A percentile compares a stretch with the other conserved stretches of the same genome.
phyloP scores from a whole-genome alignment of 2,888 invertebrate species.

The Argyresthia goedartella region DNA sequence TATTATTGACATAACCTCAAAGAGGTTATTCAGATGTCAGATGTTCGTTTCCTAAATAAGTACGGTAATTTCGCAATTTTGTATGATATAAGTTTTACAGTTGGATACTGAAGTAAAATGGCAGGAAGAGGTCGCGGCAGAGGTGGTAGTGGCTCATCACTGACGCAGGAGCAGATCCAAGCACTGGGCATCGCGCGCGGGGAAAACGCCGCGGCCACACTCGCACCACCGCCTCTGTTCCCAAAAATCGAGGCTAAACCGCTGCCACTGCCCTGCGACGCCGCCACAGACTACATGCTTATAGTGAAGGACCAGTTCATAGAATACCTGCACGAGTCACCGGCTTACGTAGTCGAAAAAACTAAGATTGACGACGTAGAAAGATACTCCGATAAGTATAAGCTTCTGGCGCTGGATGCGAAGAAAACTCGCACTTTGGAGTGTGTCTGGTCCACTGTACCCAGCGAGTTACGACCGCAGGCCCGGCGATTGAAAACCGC shows the following conservation, averaged over 20 bases:
- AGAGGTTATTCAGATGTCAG: neutral
- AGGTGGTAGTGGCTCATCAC: constrained; percentile 52
- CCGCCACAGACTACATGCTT: constrained; percentile 77
- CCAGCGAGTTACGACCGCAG: constrained; percentile 72
- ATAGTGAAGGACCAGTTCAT: constrained; percentile 80
- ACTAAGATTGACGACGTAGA: constrained; percentile 60
- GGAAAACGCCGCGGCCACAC: constrained; percentile 64
- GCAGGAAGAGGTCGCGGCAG: constrained; percentile 65
- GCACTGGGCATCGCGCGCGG: constrained; percentile 66
- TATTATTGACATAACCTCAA: neutral
- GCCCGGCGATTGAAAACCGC: constrained; percentile 36
- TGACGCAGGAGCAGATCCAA: constrained; percentile 70
- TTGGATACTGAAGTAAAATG: too few species aligned
- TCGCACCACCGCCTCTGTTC: constrained; percentile 72
- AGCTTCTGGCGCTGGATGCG: constrained; percentile 57
- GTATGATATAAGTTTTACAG: constrained; percentile 2
- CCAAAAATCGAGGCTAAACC: constrained; percentile 72
- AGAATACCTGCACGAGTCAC: constrained; percentile 78
- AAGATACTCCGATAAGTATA: constrained; percentile 71
- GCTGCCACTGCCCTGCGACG: constrained; percentile 58
- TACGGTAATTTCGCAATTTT: neutral
- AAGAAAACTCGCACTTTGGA: constrained; percentile 54
- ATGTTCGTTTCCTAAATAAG: neutral
- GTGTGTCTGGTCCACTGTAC: constrained; percentile 74
- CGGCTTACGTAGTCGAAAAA: constrained; percentile 68